Base-by-base conservation (phyloP, 1,140 invertebrate genomes). In the Berghia stephanieae region DNA sequence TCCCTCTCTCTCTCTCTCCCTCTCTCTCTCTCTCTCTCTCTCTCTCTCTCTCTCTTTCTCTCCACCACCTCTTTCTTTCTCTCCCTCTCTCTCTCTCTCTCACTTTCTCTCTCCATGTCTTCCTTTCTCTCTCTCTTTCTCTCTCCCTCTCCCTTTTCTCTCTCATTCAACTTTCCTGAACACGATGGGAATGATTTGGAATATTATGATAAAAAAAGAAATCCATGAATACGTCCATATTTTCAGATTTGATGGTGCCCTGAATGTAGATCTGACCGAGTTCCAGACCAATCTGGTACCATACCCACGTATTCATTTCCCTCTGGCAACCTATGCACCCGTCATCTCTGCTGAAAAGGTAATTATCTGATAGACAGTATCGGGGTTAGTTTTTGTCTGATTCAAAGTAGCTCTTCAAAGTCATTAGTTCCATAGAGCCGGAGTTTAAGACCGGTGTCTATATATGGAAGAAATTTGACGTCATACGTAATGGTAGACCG, bases 261-360 rank as follows among this genome's bases (percentile, higher is more conserved):
- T 70, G 68, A 70, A 70, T 46, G 68, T 70, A 43, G 68, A 70
- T 70, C 68, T 70, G 40, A 70, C 68, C 38, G 68, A 70, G 68
- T 70, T 70, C 68, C 68, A 70, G 68, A 70, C 68, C 42, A 70
- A 70, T 21, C 36, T 70, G 68, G 68, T 70, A 46, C 68, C 68
- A 27, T 70, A 70, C 42, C 68, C 68, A 38, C 40, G 68, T 40
- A 42, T 70, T n/a, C n/a, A n/a, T n/a, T n/a, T n/a, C n/a, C n/a
- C 27, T 31, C 27, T 10, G 27, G 27, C 57, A 18, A 27, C 10
- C 57, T 63, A 10, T 10, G 27, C 27, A 18, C 57, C 27, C 27
- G 10, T 63, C 57, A 16, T 27, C 27, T 16, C 10, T 10, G 57
- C 57, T 63, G 57, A 63, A 31, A 63, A 16, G 27, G 27, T n/a